Evolutionary conservation across 2,113 vertebrate species (phyloP), one percentile per base, ranked within the genome.

Genomic region (Aviceda subcristata): DNA sequence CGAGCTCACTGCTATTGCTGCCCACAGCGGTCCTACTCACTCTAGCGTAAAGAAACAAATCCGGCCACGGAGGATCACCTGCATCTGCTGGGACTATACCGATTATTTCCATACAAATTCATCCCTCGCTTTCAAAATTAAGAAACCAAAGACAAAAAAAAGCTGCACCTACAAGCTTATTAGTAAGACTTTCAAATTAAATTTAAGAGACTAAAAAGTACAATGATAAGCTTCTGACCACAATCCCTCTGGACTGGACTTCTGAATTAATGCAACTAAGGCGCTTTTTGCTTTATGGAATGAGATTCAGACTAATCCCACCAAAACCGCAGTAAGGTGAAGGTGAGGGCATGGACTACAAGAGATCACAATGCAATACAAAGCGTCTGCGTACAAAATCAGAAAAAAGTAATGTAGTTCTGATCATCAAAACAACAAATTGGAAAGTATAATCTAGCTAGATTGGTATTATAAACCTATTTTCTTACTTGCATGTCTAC

Each of bases 261-360:
- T 76, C 66, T 51, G 50, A 92, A 90, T 84, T 88, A 94, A 94
- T 60, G 36, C 45, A 96, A 84, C 60, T 88, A 95, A 92, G 51
- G 32, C 1, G 2, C 30, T 90, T 94, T 92, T 93, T 92, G 50
- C 79, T 86, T 86, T 85, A 90, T 46, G 50, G 57, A 92, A 92
- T 5, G 17, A 2, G 7, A 86, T 79, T 82, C 62, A 93, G 68
- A 53, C 50, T 97, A 96, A 97, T 93, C 55, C 46, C 19, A 57
- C 19, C 22, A 60, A 84, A 94, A 95, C 24, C 1, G 2, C 36
- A 24, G 12, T n/a, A 78, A 76, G 50, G 59, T 72, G 60, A 92
- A 94, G 41, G 72, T 75, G 41, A 96, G 86, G 90, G 90, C 84
- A 89, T 7, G 66, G 66, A 64, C 69, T 64, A 62, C 8, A 80